Conservation (phyloP, 1,140 invertebrate species). For the Sitophilus oryzae region DNA sequence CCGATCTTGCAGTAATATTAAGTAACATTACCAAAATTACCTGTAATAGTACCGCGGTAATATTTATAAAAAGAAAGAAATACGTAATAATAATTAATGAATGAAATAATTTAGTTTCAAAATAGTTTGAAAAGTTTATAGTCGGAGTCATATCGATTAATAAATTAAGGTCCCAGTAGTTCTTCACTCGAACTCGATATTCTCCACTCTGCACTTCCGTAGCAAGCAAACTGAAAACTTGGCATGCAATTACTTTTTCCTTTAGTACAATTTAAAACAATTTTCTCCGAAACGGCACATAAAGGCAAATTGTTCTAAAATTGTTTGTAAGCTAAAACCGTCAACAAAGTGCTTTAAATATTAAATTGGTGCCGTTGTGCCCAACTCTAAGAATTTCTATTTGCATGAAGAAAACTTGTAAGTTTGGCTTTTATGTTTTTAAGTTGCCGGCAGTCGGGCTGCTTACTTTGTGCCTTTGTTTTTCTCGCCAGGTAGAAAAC, state of each 20-base stretch:
- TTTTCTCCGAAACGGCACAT: constrained; percentile 5
- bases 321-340: constrained; percentile 11
- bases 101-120: too few relatives aligned
- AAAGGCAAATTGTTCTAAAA: constrained; percentile 8
- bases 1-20: too few relatives aligned
- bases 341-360: constrained; percentile 9
- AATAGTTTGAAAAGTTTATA: too few relatives aligned
- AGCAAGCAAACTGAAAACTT: background rate
- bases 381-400: constrained; percentile 8
- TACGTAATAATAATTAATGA: too few relatives aligned
- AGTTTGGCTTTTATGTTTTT: constrained; percentile 8
- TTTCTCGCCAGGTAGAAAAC: background rate
- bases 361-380: constrained; percentile 10
- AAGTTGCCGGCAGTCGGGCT: background rate
- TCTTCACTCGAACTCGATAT: background rate
- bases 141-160: too few relatives aligned
- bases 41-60: too few relatives aligned
- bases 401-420: constrained; percentile 11
- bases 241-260: constrained; percentile 1
- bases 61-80: too few relatives aligned
- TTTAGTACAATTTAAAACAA: constrained; percentile 7
- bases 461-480: constrained; percentile 1
- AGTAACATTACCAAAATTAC: too few relatives aligned
- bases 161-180: background rate
- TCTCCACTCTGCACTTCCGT: background rate